Percentiles rank a stretch among this genome's conserved stretches.
Evolutionary conservation across 2,888 invertebrate species (phyloP).

Genomic region (Zygogramma bicolorata): DNA sequence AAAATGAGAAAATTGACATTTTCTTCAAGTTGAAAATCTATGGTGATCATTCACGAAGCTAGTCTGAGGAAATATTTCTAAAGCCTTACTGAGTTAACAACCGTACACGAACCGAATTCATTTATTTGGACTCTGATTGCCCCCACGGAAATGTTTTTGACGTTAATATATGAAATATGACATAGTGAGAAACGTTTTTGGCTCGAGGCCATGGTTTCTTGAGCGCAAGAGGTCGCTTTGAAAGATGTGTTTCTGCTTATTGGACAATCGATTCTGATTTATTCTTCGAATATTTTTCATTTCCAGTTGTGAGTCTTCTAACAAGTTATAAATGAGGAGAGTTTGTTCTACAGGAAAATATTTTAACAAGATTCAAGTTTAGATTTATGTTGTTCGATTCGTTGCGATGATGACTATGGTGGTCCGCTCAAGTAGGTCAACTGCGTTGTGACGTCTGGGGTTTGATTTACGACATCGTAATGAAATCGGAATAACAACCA

Average conservation of each 20-base stretch:
- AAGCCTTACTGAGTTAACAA: too few species aligned
- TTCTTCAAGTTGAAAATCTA: too few species aligned
- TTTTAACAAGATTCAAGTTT: conserved; percentile 13
- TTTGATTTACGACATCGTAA: neutral
- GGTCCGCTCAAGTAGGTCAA: conserved; percentile 2
- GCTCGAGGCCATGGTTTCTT: conserved; percentile 35
- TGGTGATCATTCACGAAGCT: too few species aligned
- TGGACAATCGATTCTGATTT: conserved; percentile 48
- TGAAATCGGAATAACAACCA: neutral
- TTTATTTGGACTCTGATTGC: neutral
- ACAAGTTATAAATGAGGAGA: conserved; percentile 29
- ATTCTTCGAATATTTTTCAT: conserved; percentile 34
- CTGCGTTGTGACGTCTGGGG: neutral
- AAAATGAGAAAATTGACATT: too few species aligned
- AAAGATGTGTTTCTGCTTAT: conserved; percentile 46
- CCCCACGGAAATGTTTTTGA: conserved; percentile 28
- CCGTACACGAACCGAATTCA: too few species aligned
- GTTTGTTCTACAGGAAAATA: conserved; percentile 11
- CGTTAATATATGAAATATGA: conserved; percentile 41
- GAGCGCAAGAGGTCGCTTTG: conserved; percentile 37
- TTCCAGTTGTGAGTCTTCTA: conserved; percentile 23
- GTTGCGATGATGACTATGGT: neutral
- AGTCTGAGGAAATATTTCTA: too few species aligned
- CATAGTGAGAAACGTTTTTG: conserved; percentile 38
- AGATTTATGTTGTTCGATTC: conserved; percentile 9